Evolutionary conservation across 2,888 invertebrate genomes (phyloP), one percentile per base, ranked within the genome.

Genomic region (Phlogophora meticulosa): DNA sequence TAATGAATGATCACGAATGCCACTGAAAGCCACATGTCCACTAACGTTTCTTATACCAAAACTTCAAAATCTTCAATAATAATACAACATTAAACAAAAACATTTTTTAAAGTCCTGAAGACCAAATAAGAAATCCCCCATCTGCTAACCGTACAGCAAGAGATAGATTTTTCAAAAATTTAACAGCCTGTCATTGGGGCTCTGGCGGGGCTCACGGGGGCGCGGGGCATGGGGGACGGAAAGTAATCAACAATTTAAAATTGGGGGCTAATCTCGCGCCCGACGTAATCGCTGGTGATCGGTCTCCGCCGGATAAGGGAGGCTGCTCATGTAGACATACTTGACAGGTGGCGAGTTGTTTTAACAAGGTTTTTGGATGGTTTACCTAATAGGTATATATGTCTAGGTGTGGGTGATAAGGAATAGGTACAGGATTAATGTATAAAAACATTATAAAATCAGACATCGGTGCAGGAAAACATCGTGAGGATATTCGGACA

Each of bases 181-280:
- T 90, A 90, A 93, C 89, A 87, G 84, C 87, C 90, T 92, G 93
- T 93, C 92, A 91, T 92, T 91, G 86, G 86, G 80, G 81, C 86
- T 82, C 71, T 24, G 49, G 43, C 1, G 13, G 67, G 60, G 68
- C 61, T 24, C 15, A 61, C 59, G 66, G 76, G 80, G 81, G 80
- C 87, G 78, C 77, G 90, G 66, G 77, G 78, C 76, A 63, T 76
- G 68, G 81, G 82, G 90, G 88, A 81, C 76, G 82, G 85, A 88
- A 91, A 88, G 93, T 93, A 94, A 94, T 94, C 93, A 94, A 94
- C 94, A 94, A 94, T 94, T 94, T 94, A 93, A 94, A 94, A 94
- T 93, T 94, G 93, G 90, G 76, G 90, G 89, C 93, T 94, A 93
- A 94, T 94, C 94, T 93, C 83, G 81, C 84, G 85, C 87, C 85